Evolutionary conservation across 2,113 vertebrate genomes (phyloP), one percentile per base, ranked within the genome.

Genomic region (Thamnophis sirtalis): DNA sequence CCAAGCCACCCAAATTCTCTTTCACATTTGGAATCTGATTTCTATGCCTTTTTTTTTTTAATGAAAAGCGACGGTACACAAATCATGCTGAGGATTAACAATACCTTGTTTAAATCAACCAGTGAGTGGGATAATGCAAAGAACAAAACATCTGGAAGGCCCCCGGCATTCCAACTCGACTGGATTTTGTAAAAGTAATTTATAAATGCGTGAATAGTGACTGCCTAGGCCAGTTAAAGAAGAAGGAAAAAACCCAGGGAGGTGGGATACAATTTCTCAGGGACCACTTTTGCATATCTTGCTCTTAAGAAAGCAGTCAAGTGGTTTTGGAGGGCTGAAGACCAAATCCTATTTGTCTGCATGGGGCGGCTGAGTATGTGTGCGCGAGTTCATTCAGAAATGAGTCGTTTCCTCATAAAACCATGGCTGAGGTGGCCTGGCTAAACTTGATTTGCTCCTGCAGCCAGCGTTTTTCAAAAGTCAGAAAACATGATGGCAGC

Each of bases 141-240:
- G 4, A 11, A 19, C 15, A 22, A 17, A 38, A 55, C 10, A 92
- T 55, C 93, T 96, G 95, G 96, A 97, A 97, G 94, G 15, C 68
- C 95, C 94, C 94, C 90, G 9, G 93, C 95, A 94, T 53, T 54
- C 54, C 13, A 43, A 60, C 95, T 95, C 96, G 97, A 94, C 89
- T 93, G 94, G 95, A 87, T 95, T 95, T 94, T 93, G 93, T 92
- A 68, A 95, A 86, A 96, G 94, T 80, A 94, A 94, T 87, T 93
- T 38, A 89, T 28, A 26, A 43, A 38, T n/a, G 93, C 85, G 90
- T 19, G 28, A n/a, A 54, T 21, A 87, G 94, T 92, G 2, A 93
- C 4, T 73, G 95, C 95, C 89, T 95, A 88, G 93, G 94, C 95
- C 96, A 96, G 94, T 88, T 91, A 93, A 96, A 97, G 94, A 91